Evolutionary conservation across 2,113 vertebrate species (phyloP), one percentile per base, ranked within the genome.

Genomic region (Kryptolebias marmoratus): DNA sequence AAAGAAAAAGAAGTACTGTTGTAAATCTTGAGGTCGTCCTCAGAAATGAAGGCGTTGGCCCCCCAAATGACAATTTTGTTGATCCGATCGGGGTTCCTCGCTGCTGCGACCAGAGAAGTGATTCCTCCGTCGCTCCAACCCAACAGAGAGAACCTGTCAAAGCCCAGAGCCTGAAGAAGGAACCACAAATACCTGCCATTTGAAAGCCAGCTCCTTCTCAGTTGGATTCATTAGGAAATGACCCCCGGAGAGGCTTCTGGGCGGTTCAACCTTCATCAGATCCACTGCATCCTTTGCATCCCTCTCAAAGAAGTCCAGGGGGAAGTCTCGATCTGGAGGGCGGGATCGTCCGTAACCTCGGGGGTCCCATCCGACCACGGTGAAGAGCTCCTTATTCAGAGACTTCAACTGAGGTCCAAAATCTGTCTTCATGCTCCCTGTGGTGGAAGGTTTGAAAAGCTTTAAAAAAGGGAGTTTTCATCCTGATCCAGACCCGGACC

Each of bases 101-200:
- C 96, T 0, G 97, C 96, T 3, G 94, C 94, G 4, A 97, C 93
- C 61, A 98, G 91, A 0, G 96, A 94, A 0, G 95, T 95, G 65
- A 97, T 96, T 32, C 96, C 97, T 16, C 96, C 96, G 9, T 97
- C 96, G 10, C 96, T 98, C 96, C 96, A 98, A 0, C 96, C 97
- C 83, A 98, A 82, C 82, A 98, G 71, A 47, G 97, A 97, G 72
- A 96, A 94, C 80, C 87, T 93, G 47, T 76, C 68, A 65, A 97
- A 96, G 8, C 94, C 93, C 74, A 98, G 74, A 0, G 87, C 88
- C 96, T 98, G 81, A 15, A 28, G 73, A 49, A 48, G 0, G 74
- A 15, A 80, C 1, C 0, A 8, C 30, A 49, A 47, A 48, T 11
- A 42, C 0, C 7, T 9, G 5, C 11, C 36, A 55, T n/a, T 8